Evolutionary conservation across 2,797 vertebrate species (phyloP), one percentile per base, ranked within the genome.

Genomic region (Ptychobarbus kaznakovi): DNA sequence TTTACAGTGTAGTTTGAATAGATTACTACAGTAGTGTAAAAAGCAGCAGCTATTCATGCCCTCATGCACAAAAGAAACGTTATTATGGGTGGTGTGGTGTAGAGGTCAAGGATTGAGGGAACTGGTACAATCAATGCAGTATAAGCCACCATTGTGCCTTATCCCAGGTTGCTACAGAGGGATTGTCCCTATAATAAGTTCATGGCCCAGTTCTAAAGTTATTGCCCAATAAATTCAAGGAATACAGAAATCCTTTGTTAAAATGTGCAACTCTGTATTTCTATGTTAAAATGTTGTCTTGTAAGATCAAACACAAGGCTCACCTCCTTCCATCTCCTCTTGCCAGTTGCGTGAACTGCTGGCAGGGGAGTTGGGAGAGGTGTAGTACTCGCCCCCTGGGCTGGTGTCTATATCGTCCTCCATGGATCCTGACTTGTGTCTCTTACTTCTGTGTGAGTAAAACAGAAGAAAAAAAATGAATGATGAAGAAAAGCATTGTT

Each of bases 271-370:
- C 4, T 69, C 35, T 58, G 42, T 32, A 80, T 66, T 80, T 66
- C 38, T 63, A 18, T 80, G 61, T 32, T 49, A 28, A 38, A 51
- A 46, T 35, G 18, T 25, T 69, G 25, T 13, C 44, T 11, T 32
- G 16, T 25, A 32, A 72, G 22, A 65, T 20, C 12, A 44, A 81
- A 82, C 25, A 49, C 42, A 65, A 22, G 18, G 83, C 95, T 92
- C 92, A 98, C 98, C 98, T 95, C 97, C 97, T 95, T 99, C 98
- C 95, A 99, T 97, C 91, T 99, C 98, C 87, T 99, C 98, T 61
- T 96, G 96, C 98, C 98, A 99, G 95, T 98, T 98, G 89, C 98
- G 96, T 92, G 96, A 98, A 94, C 97, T 98, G 95, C 97, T 97
- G 85, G 97, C 98, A 58, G 98, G 98, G 38, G 98, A 98, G 86